Conservation (phyloP, 1,140 invertebrate genomes). For the Bombus pascuorum region DNA sequence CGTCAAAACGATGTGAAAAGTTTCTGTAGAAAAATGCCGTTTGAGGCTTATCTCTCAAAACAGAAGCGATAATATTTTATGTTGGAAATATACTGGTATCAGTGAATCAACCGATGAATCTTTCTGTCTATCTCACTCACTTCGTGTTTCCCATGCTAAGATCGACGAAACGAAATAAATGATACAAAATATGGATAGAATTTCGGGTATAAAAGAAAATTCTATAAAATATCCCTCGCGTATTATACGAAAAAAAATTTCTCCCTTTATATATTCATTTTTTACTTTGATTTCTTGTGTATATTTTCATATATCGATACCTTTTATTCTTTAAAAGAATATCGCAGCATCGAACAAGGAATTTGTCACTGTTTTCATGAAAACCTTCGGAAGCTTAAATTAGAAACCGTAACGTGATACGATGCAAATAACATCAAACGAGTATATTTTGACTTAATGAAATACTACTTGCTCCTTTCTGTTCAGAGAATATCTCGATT, state of each 20-base stretch:
- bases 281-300: not conserved
- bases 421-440: not conserved
- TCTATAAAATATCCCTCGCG: not conserved
- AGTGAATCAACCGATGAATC: no score
- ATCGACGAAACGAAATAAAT: no score
- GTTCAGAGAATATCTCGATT: not conserved
- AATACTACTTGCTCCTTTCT: not conserved
- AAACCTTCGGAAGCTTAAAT: not conserved
- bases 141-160: no score
- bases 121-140: no score
- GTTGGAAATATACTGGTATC: no score
- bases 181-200: no score
- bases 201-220: no score
- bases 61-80: no score
- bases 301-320: not conserved
- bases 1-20: no score
- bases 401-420: not conserved
- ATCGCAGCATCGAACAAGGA: not conserved
- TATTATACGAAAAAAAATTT: not conserved
- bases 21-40: no score
- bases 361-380: not conserved
- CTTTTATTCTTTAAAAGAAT: no score
- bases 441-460: not conserved
- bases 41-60: no score
- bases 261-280: rapidly evolving